Base-by-base conservation (phyloP, 1,140 invertebrate species). In the Bradysia coprophila region DNA sequence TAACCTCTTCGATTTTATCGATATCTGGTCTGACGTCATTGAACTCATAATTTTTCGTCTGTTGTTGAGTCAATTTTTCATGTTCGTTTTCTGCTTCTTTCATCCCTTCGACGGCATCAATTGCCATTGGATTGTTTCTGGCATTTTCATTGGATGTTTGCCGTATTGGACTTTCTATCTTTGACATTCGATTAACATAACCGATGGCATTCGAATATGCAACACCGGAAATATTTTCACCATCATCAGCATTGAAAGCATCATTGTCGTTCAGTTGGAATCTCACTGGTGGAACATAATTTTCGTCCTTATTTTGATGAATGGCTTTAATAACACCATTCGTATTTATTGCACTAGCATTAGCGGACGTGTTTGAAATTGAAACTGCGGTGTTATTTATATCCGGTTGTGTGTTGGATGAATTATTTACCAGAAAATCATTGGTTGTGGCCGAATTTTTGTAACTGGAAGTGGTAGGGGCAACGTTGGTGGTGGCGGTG, bases 1-100 rank as follows among this genome's bases (percentile, higher is more conserved):
- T 34, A 21, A 10, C 13, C 5, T 51, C 45, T 4, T 50, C 24
- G 13, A 28, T 28, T 28, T 28, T 6, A 8, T 13, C 24, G 13
- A 28, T 28, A 13, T 28, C 13, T 28, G 24, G 24, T 13, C 6
- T 28, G 24, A 28, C 24, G n/a, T n/a, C n/a, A n/a, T n/a, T n/a
- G n/a, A n/a, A n/a, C n/a, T n/a, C n/a, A n/a, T n/a, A n/a, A n/a
- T n/a, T n/a, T n/a, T n/a, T n/a, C n/a, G n/a, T n/a, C n/a, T n/a
- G n/a, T n/a, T n/a, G n/a, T n/a, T n/a, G n/a, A n/a, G n/a, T n/a
- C n/a, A n/a, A n/a, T n/a, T n/a, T n/a, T n/a, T n/a, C n/a, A n/a
- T n/a, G n/a, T n/a, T n/a, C n/a, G n/a, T n/a, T n/a, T n/a, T n/a
- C n/a, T n/a, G n/a, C n/a, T n/a, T n/a, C n/a, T n/a, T n/a, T n/a